These are phyloP conservation scores for Zaprionus ornatus DNA, from an alignment of 1,140 invertebrate species.

Conservation along the genomic window DNA sequence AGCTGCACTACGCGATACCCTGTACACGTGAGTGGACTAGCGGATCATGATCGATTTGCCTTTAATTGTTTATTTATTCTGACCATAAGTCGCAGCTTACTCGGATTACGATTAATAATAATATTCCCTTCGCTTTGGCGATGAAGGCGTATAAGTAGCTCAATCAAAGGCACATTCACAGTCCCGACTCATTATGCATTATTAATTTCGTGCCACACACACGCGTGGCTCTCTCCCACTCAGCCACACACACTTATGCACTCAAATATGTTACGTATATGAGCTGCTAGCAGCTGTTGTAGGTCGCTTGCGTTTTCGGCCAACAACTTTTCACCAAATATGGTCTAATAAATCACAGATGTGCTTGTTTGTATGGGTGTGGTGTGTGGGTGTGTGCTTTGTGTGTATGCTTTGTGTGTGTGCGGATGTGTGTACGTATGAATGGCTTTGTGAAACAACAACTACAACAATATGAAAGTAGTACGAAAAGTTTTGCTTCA, in stretches of 20 bases:
- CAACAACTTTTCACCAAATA: slow-evolving; percentile 60
- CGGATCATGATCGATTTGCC: not conserved
- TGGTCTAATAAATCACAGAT: slow-evolving; percentile 61
- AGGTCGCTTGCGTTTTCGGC: slow-evolving; percentile 33
- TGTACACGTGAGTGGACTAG: not conserved
- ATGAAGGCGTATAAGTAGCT: slow-evolving; percentile 17
- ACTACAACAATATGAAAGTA: slow-evolving; percentile 24
- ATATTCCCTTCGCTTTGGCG: slow-evolving; percentile 4
- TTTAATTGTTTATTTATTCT: not conserved
- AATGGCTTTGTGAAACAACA: slow-evolving; percentile 27
- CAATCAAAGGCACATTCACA: slow-evolving; percentile 48
- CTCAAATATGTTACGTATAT: slow-evolving; percentile 17
- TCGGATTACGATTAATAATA: not conserved
- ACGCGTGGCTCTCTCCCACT: not conserved
- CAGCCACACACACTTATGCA: slow-evolving; percentile 4
- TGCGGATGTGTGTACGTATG: slow-evolving; percentile 25
- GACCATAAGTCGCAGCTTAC: not conserved
- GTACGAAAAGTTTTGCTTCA: slow-evolving; percentile 40
- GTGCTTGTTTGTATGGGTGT: slow-evolving; percentile 23
- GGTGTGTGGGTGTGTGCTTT: not conserved
- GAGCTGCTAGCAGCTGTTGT: slow-evolving; percentile 45
- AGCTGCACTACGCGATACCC: not conserved
- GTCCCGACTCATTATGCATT: slow-evolving; percentile 62
- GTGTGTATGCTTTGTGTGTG: not conserved
- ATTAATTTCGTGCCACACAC: slow-evolving; percentile 51